phyloP scores from a whole-genome alignment of 2,113 vertebrate species.

The Sinocyclocheilus anshuiensis region DNA sequence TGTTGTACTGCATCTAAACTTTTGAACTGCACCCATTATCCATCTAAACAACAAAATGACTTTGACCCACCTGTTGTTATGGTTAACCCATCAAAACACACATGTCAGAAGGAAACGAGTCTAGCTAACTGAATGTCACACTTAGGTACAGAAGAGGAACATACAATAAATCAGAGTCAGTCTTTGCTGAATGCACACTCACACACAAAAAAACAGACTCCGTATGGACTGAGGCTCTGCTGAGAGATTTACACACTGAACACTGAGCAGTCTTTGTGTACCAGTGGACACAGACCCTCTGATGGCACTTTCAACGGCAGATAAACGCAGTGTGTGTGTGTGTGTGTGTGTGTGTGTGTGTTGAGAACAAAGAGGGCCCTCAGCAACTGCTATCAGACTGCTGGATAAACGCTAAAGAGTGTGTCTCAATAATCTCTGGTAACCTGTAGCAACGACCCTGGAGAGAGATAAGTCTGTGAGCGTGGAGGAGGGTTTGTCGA shows the following conservation, averaged over 20 bases:
- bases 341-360: conserved; percentile 10
- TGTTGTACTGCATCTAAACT: not conserved
- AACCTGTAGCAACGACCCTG: conserved; percentile 61
- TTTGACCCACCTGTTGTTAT: not conserved
- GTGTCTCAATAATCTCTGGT: conserved; percentile 60
- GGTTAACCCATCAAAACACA: not conserved
- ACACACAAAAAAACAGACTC: not conserved
- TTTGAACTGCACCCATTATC: not conserved
- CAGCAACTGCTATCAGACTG: conserved; percentile 61
- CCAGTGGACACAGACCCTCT: conserved; percentile 21
- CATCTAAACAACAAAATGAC: not conserved
- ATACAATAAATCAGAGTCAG: not conserved
- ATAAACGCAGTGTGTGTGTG: conserved; percentile 45
- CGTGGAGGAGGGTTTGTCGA: not conserved
- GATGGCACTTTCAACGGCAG: conserved; percentile 43
- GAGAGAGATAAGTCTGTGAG: conserved; percentile 54
- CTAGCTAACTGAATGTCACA: not conserved
- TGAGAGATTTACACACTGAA: not conserved
- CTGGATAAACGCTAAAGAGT: conserved; percentile 58
- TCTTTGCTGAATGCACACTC: not conserved
- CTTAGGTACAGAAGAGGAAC: not conserved
- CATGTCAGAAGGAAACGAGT: not conserved
- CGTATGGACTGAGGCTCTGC: conserved; percentile 1
- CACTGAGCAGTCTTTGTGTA: conserved; percentile 43
- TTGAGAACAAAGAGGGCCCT: conserved; percentile 58